phyloP scores from a whole-genome alignment of 2,797 vertebrate genomes.

The Huso huso region DNA sequence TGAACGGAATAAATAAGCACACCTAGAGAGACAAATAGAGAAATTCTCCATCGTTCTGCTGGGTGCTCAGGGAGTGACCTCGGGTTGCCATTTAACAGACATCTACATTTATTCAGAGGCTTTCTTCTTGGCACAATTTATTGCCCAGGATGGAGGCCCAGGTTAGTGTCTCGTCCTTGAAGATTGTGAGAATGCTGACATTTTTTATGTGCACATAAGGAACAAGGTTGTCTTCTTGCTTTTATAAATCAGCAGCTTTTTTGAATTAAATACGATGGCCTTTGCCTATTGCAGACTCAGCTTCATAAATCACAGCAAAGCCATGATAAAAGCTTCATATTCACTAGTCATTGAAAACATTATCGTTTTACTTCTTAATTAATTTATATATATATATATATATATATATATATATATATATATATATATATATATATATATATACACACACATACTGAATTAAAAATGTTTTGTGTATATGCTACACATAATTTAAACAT shows the following conservation, averaged over 20 bases:
- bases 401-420: too few relatives aligned
- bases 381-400: too few relatives aligned
- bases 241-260: conserved; percentile 5
- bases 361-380: too few relatives aligned
- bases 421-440: too few relatives aligned
- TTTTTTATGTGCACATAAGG: conserved; percentile 2
- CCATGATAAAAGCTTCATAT: neutral
- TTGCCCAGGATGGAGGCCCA: neutral
- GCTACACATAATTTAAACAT: too few relatives aligned
- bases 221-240: conserved; percentile 1
- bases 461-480: too few relatives aligned
- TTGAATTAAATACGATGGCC: neutral
- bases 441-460: too few relatives aligned
- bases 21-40: too few relatives aligned
- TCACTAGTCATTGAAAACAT: neutral
- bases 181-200: conserved; percentile 1
- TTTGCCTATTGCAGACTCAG: neutral
- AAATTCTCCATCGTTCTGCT: neutral
- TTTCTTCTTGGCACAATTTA: neutral
- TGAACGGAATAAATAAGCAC: too few relatives aligned
- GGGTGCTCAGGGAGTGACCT: neutral
- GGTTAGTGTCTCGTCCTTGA: neutral
- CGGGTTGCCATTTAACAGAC: neutral
- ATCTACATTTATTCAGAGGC: neutral
- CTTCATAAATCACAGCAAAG: neutral